Evolutionary conservation across 2,113 vertebrate genomes (phyloP), one percentile per base, ranked within the genome.

Genomic region (Xiphophorus maculatus): DNA sequence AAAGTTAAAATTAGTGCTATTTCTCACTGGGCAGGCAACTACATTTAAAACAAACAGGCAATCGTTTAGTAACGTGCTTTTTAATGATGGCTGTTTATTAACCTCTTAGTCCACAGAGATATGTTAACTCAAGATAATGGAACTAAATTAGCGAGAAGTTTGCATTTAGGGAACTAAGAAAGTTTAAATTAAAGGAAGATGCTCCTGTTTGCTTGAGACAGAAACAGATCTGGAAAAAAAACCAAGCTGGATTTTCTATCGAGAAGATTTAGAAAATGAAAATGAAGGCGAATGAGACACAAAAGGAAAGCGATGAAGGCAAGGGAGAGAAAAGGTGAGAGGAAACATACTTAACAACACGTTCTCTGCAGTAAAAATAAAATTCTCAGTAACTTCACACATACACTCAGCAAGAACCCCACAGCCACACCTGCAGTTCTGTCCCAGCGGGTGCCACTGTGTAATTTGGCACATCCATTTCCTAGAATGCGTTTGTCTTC

Each of bases 401-500:
- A 66, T 66, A 35, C 60, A 65, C 13, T 22, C 63, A 69, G 69
- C 37, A 69, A 72, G 74, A 66, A 77, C 70, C 70, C 35, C 70
- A 73, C 73, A 73, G 63, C 70, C 82, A 92, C 84, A 88, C 82
- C 83, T 81, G 84, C 71, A 76, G 69, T 81, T 76, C 76, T 84
- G 68, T 92, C 89, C 86, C 92, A 91, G 81, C 73, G 84, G 90
- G 90, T 83, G 88, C 82, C 76, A 83, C 70, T 79, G 72, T 92
- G 84, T 90, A 91, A 93, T 92, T 90, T 92, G 90, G 90, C 90
- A 91, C 89, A 91, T 91, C 85, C 85, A 91, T 91, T 92, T 90
- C 73, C 89, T 76, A 71, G 74, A 61, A 69, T 80, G 84, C 84
- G 81, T 87, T 90, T 90, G 83, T 83, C 85, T 88, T 74, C 76